These are phyloP conservation scores for Carollia perspicillata DNA, from an alignment of 2,113 vertebrate genomes.

Conservation along the genomic window DNA sequence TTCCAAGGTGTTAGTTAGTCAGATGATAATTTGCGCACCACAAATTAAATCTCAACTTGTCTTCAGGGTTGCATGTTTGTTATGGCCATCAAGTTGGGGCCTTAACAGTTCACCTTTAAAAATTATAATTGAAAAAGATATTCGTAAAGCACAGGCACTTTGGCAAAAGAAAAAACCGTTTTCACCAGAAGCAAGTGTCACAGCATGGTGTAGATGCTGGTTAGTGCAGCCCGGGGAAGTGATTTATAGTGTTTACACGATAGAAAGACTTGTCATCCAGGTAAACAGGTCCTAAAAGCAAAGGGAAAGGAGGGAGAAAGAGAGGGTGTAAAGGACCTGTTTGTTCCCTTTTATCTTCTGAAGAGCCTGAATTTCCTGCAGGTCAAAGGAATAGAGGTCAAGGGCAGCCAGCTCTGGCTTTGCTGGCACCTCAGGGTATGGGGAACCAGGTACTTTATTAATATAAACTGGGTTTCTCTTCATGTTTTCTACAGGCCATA, in stretches of 20 bases:
- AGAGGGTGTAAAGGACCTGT: neutral
- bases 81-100: neutral
- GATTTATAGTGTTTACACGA: conserved; percentile 1
- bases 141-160: neutral
- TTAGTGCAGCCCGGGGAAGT: neutral
- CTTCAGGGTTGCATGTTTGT: neutral
- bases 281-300: neutral
- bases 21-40: neutral
- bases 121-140: neutral
- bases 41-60: conserved; percentile 24
- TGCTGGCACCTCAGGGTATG: neutral
- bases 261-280: neutral
- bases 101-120: neutral
- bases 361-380: neutral
- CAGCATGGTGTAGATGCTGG: neutral
- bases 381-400: neutral
- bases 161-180: conserved; percentile 14
- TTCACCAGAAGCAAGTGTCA: conserved; percentile 31
- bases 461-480: neutral
- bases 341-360: accelerated
- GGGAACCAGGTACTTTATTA: neutral
- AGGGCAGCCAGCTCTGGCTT: neutral
- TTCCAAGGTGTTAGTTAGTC: neutral
- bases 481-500: conserved; percentile 53
- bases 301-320: neutral